Conservation (phyloP, 2,888 invertebrate genomes). For the Oligia latruncula region DNA sequence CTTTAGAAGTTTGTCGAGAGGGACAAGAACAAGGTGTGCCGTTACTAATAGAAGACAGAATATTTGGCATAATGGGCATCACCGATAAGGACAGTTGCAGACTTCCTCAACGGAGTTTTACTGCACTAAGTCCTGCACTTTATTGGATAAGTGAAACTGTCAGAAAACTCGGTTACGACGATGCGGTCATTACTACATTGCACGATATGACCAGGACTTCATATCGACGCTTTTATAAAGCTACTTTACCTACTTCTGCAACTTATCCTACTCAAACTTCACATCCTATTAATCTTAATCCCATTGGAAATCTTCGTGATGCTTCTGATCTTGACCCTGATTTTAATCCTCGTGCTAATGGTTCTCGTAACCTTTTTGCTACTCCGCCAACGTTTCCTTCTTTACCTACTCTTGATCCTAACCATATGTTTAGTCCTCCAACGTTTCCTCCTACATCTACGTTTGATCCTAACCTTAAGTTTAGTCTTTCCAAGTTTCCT, state of each 20-base stretch:
- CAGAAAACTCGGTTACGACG: conserved; percentile 34
- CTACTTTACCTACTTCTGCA: not conserved
- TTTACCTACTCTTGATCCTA: not conserved
- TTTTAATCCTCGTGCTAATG: not conserved
- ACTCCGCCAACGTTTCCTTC: not conserved
- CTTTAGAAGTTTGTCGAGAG: conserved; percentile 56
- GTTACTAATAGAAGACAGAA: conserved; percentile 71
- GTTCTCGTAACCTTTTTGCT: not conserved
- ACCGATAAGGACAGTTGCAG: conserved; percentile 56
- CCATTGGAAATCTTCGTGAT: not conserved
- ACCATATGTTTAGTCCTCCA: not conserved
- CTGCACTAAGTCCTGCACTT: conserved; percentile 69
- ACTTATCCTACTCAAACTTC: not conserved
- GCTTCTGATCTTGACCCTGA: not conserved
- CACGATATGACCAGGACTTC: conserved; percentile 11
- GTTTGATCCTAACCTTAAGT: too few species aligned
- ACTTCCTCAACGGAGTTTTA: conserved; percentile 67
- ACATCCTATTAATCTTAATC: not conserved
- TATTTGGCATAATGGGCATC: conserved; percentile 71
- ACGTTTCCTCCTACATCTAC: not conserved
- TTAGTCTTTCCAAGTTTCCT: not conserved
- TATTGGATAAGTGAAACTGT: conserved; percentile 72
- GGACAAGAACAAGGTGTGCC: conserved; percentile 74
- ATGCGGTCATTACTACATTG: conserved; percentile 32
- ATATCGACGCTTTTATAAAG: not conserved